Evolutionary conservation across 2,113 vertebrate species (phyloP).

Genomic region (Willisornis vidua): DNA sequence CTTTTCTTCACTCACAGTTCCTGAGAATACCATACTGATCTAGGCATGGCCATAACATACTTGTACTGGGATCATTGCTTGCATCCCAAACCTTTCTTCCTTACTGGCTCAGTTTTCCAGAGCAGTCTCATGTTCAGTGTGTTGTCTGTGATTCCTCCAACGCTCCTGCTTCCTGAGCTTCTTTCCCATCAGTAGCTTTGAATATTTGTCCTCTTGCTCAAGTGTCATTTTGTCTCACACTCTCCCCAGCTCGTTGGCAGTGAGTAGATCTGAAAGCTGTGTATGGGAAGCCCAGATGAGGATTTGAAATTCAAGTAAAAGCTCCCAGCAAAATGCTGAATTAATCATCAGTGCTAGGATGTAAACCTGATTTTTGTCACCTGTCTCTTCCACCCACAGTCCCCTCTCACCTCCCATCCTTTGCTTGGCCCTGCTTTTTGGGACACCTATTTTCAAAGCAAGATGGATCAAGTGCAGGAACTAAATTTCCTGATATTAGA

Average conservation of each 20-base stretch:
- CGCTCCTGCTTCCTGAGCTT: neutral
- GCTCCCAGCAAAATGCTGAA: neutral
- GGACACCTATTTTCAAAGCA: neutral
- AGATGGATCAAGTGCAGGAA: neutral
- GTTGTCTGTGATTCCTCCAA: neutral
- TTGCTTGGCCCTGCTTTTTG: neutral
- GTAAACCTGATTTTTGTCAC: neutral
- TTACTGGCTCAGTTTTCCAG: neutral
- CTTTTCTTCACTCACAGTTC: neutral
- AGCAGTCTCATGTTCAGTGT: neutral
- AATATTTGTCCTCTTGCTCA: neutral
- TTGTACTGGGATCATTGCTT: neutral
- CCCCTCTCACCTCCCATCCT: neutral
- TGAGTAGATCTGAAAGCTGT: neutral
- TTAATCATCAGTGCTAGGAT: neutral
- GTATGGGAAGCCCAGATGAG: neutral
- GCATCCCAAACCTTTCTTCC: neutral
- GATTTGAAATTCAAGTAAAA: neutral
- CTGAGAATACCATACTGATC: rapidly evolving
- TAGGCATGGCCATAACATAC: neutral
- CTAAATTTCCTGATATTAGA: neutral
- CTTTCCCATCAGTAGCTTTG: neutral
- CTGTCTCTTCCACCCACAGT: neutral
- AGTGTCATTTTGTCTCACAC: neutral
- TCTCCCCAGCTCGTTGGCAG: neutral